These are phyloP conservation scores for Potamilus streckersoni DNA, from an alignment of 1,140 invertebrate genomes.

Conservation along the genomic window DNA sequence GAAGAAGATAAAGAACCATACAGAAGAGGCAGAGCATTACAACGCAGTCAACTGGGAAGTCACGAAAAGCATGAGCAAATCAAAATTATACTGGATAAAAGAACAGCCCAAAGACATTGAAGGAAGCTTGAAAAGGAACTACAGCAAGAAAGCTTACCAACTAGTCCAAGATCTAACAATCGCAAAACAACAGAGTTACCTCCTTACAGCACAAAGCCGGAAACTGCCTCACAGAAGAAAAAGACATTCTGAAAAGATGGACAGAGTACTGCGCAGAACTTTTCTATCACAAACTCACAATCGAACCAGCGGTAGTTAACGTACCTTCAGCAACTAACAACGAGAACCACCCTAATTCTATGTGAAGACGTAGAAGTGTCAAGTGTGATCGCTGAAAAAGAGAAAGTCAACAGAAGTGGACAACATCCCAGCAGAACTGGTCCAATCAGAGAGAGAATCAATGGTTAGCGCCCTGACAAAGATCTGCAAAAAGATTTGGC, in stretches of 20 bases:
- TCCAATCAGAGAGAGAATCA: slow-evolving; percentile 15
- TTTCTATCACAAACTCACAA: background rate
- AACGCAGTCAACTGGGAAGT: too few species aligned
- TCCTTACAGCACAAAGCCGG: background rate
- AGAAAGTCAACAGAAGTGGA: background rate
- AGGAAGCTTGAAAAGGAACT: background rate
- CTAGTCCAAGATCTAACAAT: background rate
- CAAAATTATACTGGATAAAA: too few species aligned
- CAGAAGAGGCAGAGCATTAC: too few species aligned
- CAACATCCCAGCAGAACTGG: slow-evolving; percentile 11
- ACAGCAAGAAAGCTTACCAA: slow-evolving; percentile 1
- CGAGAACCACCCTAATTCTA: background rate
- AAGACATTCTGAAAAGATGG: too few species aligned
- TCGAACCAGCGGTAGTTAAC: too few species aligned
- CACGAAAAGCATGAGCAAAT: too few species aligned
- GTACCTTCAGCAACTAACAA: background rate
- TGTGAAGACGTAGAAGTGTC: too few species aligned
- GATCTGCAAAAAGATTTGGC: slow-evolving; percentile 21
- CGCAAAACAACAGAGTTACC: background rate
- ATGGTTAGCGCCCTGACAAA: slow-evolving; percentile 4
- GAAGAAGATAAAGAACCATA: too few species aligned
- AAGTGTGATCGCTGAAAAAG: slow-evolving; percentile 9
- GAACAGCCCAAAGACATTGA: too few species aligned
- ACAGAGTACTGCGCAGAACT: background rate
- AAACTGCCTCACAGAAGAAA: too few species aligned